Base-by-base conservation (phyloP, 2,888 invertebrate genomes). In the Meloe dianella region DNA sequence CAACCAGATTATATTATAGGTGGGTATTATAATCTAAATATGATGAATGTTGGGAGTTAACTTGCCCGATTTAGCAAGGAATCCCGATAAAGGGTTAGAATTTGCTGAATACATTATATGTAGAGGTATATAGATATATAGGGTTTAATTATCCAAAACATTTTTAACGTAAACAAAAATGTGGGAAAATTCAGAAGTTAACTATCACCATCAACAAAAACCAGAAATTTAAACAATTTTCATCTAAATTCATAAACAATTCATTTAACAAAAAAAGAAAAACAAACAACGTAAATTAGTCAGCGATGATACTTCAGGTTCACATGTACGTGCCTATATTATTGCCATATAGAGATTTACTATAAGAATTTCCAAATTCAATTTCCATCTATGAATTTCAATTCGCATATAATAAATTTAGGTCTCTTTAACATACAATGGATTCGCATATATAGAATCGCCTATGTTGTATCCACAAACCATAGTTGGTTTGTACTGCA, bases 361-460 rank as follows among this genome's bases (percentile, higher is more conserved):
- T 54, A 54, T 1, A 54, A 54, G 22, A 54, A 54, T 54, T 54
- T 20, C 24, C 12, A 17, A 51, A 66, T 69, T 66, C 69, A 74
- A 74, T 73, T 67, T 71, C 65, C 70, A 69, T 73, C 69, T 71
- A 72, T 73, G 73, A 73, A 74, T 74, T 69, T 75, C 63, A 71
- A 72, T 72, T 71, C 67, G 69, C 59, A 62, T 63, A 63, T 71
- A 74, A 75, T 73, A 71, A 70, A 65, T 72, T 74, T 64, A 73
- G 54, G 54, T 74, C 74, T 74, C 73, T 73, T 75, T 73, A 74
- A 73, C 73, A 73, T 74, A 71, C 72, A 70, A 74, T 74, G 69
- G 69, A 70, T 71, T 66, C 20, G 56, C 27, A 61, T 57, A 24
- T 63, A 67, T 51, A 64, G 65, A 61, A 61, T 62, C 60, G 62